Evolutionary conservation across 2,797 vertebrate genomes (phyloP).

Genomic region (Liasis olivaceus): DNA sequence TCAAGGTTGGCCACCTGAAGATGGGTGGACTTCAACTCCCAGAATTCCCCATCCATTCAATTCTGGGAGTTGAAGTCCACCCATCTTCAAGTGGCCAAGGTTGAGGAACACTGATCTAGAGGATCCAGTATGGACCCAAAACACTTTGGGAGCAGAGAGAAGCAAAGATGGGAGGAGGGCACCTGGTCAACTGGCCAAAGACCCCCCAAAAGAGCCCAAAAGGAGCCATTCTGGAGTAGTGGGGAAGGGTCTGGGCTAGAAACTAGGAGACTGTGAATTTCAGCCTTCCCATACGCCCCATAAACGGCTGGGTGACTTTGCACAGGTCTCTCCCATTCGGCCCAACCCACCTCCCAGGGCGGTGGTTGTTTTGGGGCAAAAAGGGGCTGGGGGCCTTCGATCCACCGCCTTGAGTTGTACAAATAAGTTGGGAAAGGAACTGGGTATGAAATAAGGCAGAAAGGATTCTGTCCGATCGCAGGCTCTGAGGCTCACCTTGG

Average conservation of each 20-base stretch:
- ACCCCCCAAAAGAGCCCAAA: no score
- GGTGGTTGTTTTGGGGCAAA: background rate
- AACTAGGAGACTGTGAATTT: background rate
- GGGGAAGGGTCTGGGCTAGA: no score
- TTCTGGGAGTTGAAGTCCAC: background rate
- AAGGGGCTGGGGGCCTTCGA: background rate
- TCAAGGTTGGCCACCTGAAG: background rate
- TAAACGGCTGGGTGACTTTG: background rate
- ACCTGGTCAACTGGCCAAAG: no score
- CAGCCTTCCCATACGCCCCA: background rate
- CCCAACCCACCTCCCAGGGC: background rate
- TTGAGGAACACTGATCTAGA: no score
- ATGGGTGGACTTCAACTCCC: background rate
- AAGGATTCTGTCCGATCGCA: no score
- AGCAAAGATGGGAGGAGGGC: no score
- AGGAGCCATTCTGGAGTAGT: no score
- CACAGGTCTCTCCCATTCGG: no score
- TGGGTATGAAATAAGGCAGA: background rate
- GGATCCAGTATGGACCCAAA: no score
- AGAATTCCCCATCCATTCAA: background rate
- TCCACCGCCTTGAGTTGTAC: background rate
- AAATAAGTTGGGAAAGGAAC: background rate
- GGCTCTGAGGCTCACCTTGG: slow-evolving; percentile 83
- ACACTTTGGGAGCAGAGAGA: no score
- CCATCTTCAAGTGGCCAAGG: no score